Evolutionary conservation across 2,113 vertebrate species (phyloP).

Genomic region (Pithys albifrons): DNA sequence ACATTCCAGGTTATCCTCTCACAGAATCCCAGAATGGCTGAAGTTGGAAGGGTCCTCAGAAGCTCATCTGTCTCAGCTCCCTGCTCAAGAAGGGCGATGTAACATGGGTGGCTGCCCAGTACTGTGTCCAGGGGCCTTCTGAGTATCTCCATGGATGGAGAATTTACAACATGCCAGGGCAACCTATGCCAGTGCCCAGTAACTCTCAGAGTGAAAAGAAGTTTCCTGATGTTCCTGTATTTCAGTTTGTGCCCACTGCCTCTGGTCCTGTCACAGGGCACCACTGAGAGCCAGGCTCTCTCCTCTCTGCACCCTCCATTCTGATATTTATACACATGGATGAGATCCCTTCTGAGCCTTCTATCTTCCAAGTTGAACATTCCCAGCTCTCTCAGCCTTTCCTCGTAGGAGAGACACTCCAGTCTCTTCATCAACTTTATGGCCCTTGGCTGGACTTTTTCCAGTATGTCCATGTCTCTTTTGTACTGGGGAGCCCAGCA

Average conservation of each 20-base stretch:
- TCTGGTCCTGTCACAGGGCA: neutral
- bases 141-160: neutral
- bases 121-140: neutral
- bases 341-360: neutral
- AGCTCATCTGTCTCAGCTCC: neutral
- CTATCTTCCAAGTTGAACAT: neutral
- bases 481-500: neutral
- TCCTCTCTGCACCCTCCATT: neutral
- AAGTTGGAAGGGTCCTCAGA: neutral
- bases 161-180: neutral
- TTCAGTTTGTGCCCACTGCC: neutral
- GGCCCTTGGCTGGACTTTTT: neutral
- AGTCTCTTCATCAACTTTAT: neutral
- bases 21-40: neutral
- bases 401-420: neutral
- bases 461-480: fast-evolving
- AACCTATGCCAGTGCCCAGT: neutral
- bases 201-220: neutral
- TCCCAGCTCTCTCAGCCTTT: neutral
- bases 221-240: neutral
- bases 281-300: neutral
- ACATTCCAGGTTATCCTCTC: neutral
- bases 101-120: neutral
- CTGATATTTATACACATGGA: neutral
- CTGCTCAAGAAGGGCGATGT: neutral